These are phyloP conservation scores for Indicator indicator DNA, from an alignment of 2,113 vertebrate genomes.

Conservation along the genomic window DNA sequence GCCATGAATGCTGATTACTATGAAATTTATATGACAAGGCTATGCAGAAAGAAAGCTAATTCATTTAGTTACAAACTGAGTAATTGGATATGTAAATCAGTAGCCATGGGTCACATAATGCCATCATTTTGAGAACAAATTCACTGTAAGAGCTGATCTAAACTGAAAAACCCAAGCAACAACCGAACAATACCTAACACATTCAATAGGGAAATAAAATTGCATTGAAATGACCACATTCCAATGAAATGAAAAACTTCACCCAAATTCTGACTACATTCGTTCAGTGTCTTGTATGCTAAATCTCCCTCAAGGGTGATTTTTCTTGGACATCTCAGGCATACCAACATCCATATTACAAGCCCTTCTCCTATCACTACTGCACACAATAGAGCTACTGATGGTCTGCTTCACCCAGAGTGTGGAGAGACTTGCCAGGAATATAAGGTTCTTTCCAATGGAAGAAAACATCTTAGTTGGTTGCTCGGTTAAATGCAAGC, in stretches of 20 bases:
- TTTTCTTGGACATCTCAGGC: not conserved
- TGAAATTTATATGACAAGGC: not conserved
- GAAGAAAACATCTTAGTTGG: not conserved
- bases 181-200: not conserved
- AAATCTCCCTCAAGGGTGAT: not conserved
- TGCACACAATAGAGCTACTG: not conserved
- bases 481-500: not conserved
- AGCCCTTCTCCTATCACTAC: not conserved
- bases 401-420: not conserved
- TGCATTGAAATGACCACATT: not conserved
- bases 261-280: not conserved
- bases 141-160: not conserved
- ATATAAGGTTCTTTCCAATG: not conserved
- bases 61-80: not conserved
- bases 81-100: constrained; percentile 2
- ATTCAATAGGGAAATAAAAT: not conserved
- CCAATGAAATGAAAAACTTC: not conserved
- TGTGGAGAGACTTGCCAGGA: not conserved
- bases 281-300: not conserved
- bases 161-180: not conserved
- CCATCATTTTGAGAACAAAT: constrained; percentile 1
- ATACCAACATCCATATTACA: not conserved
- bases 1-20: not conserved
- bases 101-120: not conserved
- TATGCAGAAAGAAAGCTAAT: not conserved